Conservation (phyloP, 2,888 invertebrate species). For the Tenthredo scrophulariae region DNA sequence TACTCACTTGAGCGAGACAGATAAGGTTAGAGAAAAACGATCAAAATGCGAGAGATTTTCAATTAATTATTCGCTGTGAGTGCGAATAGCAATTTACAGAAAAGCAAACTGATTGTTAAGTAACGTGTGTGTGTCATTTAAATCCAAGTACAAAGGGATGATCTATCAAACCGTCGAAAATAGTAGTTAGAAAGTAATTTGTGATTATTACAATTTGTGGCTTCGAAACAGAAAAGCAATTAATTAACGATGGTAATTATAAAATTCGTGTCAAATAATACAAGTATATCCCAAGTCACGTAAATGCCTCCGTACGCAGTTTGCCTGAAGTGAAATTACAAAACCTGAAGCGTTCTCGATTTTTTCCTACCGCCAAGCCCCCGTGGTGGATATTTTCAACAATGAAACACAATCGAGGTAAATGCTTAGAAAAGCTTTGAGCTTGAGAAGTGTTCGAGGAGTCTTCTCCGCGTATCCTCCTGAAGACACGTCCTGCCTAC, state of each 20-base stretch:
- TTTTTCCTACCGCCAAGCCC: not conserved
- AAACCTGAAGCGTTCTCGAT: not conserved
- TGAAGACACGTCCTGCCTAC: conserved; percentile 39
- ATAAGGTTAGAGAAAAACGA: not conserved
- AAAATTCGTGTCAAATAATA: not conserved
- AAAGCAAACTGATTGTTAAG: not conserved
- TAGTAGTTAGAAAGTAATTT: not conserved
- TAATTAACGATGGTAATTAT: not conserved
- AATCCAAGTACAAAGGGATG: not conserved
- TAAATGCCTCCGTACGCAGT: not conserved
- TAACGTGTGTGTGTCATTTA: not conserved
- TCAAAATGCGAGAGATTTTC: conserved; percentile 2
- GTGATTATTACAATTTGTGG: not conserved
- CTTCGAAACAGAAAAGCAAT: not conserved
- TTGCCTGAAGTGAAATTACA: conserved; percentile 22
- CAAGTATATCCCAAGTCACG: not conserved
- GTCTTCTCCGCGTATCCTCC: conserved; percentile 24
- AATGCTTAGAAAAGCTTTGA: conserved; percentile 38
- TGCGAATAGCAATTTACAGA: not conserved
- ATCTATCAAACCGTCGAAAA: not conserved
- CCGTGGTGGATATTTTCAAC: conserved; percentile 43
- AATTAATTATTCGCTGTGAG: not conserved
- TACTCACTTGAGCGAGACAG: not conserved
- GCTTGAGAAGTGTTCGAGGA: conserved; percentile 12
- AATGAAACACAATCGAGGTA: conserved; percentile 37